Evolutionary conservation across 2,888 invertebrate species (phyloP), one percentile per base, ranked within the genome.

Genomic region (Alloplasta piceator): DNA sequence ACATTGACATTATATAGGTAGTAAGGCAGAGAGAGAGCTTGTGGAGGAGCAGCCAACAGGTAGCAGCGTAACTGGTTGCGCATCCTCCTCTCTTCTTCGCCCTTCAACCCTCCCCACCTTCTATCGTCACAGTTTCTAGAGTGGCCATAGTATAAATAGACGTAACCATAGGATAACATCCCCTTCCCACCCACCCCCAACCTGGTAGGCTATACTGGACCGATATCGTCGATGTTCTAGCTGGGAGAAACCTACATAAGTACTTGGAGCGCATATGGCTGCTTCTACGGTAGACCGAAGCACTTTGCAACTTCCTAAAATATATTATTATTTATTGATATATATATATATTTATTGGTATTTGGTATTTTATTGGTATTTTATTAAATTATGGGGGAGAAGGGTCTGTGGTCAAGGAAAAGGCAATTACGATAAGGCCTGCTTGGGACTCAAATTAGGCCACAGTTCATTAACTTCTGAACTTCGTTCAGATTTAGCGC

Each of bases 101-200:
- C 43, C 16, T 46, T 60, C 60, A 39, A 4, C 39, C 12, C 7
- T 60, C 3, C 63, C 46, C 63, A 14, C 5, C 41, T 16, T 38
- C 41, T 5, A 66, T 64, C 66, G 68, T 56, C 74, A 66, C 79
- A 71, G 58, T 70, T 78, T 66, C 68, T 75, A 71, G 75, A 75
- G 75, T 78, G 71, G 63, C 78, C 78, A 56, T 63, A 68, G 86
- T 91, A 91, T 91, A 91, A 91, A 91, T 91, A 91, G 90, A 91
- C 86, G 86, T 88, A 89, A 87, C 89, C 87, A 84, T 88, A 89
- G 75, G 68, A 67, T 75, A 89, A 90, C 89, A 88, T 88, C 88
- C 89, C 88, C 85, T 66, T 43, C 12, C 52, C 52, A 6, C 12
- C n/a, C 16, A 12, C 52, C 6, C 52, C 12, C 10, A 26, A 88